These are phyloP conservation scores for Cassiopea xamachana DNA, from an alignment of 30 jellyfish, hydroid and myxozoan genomes.

Conservation along the genomic window DNA sequence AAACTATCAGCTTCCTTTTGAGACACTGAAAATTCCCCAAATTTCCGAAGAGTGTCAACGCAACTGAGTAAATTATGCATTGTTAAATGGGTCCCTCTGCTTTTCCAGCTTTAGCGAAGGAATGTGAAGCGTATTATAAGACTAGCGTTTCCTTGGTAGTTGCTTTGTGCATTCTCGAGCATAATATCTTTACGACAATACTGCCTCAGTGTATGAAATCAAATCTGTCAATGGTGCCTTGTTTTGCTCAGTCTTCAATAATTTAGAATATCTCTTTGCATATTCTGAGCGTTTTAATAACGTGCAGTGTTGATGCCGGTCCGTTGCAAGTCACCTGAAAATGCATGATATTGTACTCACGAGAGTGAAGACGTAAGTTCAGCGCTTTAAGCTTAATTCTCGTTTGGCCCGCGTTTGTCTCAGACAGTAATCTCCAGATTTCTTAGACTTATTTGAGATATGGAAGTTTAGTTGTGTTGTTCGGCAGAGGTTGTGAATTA, in stretches of 20 bases:
- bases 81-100: not conserved
- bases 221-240: not conserved
- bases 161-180: not conserved
- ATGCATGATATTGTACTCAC: too few species aligned
- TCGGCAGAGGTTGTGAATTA: too few species aligned
- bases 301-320: not conserved
- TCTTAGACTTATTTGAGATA: too few species aligned
- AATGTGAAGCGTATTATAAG: not conserved
- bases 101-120: not conserved
- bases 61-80: not conserved
- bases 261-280: not conserved
- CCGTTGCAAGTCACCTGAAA: too few species aligned
- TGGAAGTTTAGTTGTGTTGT: too few species aligned
- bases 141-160: not conserved
- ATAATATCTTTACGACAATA: not conserved
- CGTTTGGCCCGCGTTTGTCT: not conserved
- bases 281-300: not conserved
- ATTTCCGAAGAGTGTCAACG: not conserved
- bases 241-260: not conserved
- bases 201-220: not conserved
- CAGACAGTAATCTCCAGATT: too few species aligned
- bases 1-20: not conserved
- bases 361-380: too few species aligned
- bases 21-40: not conserved
- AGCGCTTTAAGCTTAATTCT: not conserved